phyloP scores from a whole-genome alignment of 2,113 vertebrate genomes.

The Sigmodon hispidus region DNA sequence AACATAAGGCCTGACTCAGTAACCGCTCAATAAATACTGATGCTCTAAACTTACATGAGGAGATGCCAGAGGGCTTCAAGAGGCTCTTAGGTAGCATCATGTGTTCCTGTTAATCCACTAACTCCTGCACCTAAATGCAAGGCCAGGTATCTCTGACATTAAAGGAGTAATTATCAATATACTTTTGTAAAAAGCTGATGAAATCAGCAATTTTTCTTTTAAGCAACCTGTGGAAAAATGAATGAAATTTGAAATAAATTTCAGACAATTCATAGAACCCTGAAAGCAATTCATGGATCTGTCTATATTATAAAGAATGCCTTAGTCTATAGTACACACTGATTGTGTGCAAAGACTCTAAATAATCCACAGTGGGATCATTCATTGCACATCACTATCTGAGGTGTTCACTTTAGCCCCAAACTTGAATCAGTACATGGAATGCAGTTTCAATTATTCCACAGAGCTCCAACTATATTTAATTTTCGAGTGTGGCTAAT shows the following conservation, averaged over 20 bases:
- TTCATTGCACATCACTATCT: not conserved
- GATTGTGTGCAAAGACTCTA: not conserved
- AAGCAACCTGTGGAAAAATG: not conserved
- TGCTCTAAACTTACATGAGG: not conserved
- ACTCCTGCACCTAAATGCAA: not conserved
- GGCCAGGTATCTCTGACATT: not conserved
- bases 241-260: not conserved
- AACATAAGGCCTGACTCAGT: not conserved
- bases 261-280: not conserved
- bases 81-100: not conserved
- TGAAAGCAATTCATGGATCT: not conserved
- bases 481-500: conserved; percentile 53
- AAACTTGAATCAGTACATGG: not conserved
- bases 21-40: not conserved
- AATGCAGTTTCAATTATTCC: conserved; percentile 2
- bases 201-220: not conserved
- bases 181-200: not conserved
- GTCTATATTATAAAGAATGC: not conserved
- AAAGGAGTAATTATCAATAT: not conserved
- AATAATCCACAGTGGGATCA: not conserved
- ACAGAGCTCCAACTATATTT: conserved; percentile 40
- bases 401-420: not conserved
- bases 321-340: not conserved
- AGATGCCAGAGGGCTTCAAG: not conserved
- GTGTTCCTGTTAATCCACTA: not conserved